Evolutionary conservation across 2,113 vertebrate species (phyloP).

Genomic region (Tupaia tana): DNA sequence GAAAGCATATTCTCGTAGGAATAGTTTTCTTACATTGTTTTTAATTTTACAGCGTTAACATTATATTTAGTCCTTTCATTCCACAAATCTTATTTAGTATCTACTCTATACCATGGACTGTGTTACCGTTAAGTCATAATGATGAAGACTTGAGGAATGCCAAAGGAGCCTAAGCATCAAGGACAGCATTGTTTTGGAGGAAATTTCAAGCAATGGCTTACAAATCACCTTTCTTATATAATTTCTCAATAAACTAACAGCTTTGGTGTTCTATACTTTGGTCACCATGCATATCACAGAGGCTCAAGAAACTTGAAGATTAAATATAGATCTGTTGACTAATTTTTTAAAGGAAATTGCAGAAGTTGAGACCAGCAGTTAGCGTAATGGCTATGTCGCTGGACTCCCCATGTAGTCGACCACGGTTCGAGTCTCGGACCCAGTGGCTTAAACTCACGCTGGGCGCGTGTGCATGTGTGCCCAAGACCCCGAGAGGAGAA

Average conservation of each 20-base stretch:
- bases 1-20: neutral
- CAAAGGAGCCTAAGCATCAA: neutral
- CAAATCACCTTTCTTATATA: constrained; percentile 26
- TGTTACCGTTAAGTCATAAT: neutral
- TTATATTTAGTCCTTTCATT: neutral
- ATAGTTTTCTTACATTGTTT: neutral
- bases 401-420: too few relatives aligned
- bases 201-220: neutral
- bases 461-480: too few relatives aligned
- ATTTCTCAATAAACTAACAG: constrained; percentile 1
- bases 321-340: constrained; percentile 18
- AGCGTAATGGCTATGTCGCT: too few relatives aligned
- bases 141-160: neutral
- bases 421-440: too few relatives aligned
- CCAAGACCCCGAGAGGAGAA: too few relatives aligned
- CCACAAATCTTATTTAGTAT: constrained; percentile 15
- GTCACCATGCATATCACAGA: neutral
- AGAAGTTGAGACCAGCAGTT: too few relatives aligned
- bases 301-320: neutral
- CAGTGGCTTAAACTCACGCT: too few relatives aligned
- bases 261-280: neutral
- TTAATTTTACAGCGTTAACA: neutral
- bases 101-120: neutral
- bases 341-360: constrained; percentile 41
- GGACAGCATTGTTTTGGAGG: neutral